Evolutionary conservation across 1,140 invertebrate species (phyloP).

Genomic region (Philaenus spumarius): DNA sequence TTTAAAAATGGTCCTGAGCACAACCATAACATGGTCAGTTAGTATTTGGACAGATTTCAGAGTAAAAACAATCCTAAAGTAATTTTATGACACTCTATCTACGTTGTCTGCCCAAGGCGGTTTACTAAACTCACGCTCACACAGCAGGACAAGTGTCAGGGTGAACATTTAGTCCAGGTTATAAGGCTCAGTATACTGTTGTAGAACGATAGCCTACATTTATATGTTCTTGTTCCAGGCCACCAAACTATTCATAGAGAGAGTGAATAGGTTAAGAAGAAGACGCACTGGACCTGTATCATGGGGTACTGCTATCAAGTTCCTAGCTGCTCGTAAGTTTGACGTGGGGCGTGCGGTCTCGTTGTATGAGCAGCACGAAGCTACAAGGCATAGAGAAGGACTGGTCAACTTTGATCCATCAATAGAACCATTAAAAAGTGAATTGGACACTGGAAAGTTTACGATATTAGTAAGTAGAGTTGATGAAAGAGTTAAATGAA

Average conservation of each 20-base stretch:
- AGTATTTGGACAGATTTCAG: too few relatives aligned
- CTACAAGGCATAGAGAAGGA: constrained; percentile 76
- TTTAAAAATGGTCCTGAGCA: too few relatives aligned
- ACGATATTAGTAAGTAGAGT: constrained; percentile 78
- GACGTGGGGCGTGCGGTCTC: constrained; percentile 81
- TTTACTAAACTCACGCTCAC: too few relatives aligned
- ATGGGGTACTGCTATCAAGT: constrained; percentile 85
- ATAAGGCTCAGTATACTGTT: constrained; percentile 22
- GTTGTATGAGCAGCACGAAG: constrained; percentile 86
- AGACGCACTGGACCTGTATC: constrained; percentile 54
- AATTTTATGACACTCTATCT: too few relatives aligned
- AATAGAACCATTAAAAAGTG: constrained; percentile 72
- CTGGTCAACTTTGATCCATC: constrained; percentile 73
- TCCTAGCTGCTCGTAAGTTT: constrained; percentile 91
- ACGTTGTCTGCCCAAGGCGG: too few relatives aligned
- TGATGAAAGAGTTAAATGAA: too few relatives aligned
- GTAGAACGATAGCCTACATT: constrained; percentile 7
- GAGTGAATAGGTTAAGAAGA: constrained; percentile 55
- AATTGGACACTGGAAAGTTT: constrained; percentile 92
- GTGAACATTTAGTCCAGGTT: constrained; percentile 8
- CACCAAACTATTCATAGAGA: constrained; percentile 69
- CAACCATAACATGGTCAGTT: too few relatives aligned
- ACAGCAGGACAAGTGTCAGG: too few relatives aligned
- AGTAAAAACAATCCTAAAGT: too few relatives aligned
- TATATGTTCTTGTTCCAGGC: constrained; percentile 51